Conservation (phyloP, 2,888 invertebrate genomes). For the Papilio demoleus region DNA sequence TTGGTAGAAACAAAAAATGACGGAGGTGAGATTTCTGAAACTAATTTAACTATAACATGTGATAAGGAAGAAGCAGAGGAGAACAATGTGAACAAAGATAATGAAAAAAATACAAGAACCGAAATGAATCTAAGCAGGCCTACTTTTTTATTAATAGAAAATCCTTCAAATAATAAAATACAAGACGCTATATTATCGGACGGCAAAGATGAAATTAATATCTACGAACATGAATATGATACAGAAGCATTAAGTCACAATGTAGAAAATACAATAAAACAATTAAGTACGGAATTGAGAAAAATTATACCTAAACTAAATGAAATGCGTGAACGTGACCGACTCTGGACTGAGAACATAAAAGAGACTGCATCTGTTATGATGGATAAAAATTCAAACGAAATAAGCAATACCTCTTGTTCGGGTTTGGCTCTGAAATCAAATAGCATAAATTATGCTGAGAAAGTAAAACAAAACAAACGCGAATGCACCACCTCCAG, state of each 20-base stretch:
- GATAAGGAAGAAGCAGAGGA: constrained; percentile 54
- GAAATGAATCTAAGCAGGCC: constrained; percentile 77
- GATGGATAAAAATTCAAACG: constrained; percentile 74
- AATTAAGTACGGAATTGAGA: constrained; percentile 74
- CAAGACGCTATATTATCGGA: constrained; percentile 84
- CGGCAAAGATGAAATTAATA: constrained; percentile 81
- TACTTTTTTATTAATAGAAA: constrained; percentile 75
- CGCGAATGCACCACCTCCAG: constrained; percentile 35
- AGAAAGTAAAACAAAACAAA: constrained; percentile 35
- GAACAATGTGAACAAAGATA: constrained; percentile 64
- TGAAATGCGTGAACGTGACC: constrained; percentile 76
- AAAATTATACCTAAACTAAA: constrained; percentile 80
- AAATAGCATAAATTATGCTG: constrained; percentile 17
- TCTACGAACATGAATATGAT: constrained; percentile 69
- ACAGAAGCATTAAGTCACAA: constrained; percentile 70
- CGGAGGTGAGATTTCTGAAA: constrained; percentile 53
- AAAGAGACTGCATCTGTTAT: constrained; percentile 52
- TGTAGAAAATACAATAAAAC: constrained; percentile 77
- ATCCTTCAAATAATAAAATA: constrained; percentile 73
- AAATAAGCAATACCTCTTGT: constrained; percentile 55
- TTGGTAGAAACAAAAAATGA: constrained; percentile 73
- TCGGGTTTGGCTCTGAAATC: not conserved
- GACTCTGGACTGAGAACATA: constrained; percentile 66
- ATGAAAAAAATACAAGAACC: constrained; percentile 69
- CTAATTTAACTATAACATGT: constrained; percentile 44